Percentiles rank a stretch among this genome's conserved stretches.
Conservation (phyloP, 2,888 invertebrate species). For the Cremastinae sp. region DNA sequence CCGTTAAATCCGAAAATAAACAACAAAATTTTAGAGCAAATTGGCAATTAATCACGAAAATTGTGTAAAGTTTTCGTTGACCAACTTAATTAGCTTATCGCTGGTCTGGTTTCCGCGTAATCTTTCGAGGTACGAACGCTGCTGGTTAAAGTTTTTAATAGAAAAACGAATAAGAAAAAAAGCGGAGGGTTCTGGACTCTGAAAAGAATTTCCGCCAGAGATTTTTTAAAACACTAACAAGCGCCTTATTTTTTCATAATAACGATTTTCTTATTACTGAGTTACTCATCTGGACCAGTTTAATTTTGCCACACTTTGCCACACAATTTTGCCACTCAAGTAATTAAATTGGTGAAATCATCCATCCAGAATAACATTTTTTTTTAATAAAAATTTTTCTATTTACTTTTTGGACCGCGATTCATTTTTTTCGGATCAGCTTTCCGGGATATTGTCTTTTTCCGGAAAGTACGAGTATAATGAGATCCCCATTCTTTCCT, state of each 20-base stretch:
- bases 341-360: too few relatives aligned
- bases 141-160: conserved; percentile 58
- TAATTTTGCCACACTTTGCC: too few relatives aligned
- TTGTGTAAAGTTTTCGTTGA: conserved; percentile 9
- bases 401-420: too few relatives aligned
- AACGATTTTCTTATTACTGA: conserved; percentile 28
- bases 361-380: too few relatives aligned
- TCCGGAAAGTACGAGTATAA: too few relatives aligned
- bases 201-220: conserved; percentile 21
- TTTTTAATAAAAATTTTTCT: too few relatives aligned
- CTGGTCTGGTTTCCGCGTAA: conserved; percentile 17
- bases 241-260: not conserved
- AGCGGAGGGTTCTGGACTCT: conserved; percentile 15
- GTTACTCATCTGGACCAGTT: not conserved
- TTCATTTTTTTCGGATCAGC: too few relatives aligned
- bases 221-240: conserved; percentile 18
- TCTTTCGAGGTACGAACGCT: conserved; percentile 25
- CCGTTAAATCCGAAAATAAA: not conserved
- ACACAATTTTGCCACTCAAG: too few relatives aligned
- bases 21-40: conserved; percentile 27
- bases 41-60: conserved; percentile 51
- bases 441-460: too few relatives aligned
- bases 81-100: conserved; percentile 8
- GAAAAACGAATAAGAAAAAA: conserved; percentile 33
- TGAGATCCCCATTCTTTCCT: too few relatives aligned